Evolutionary conservation across 1,140 invertebrate species (phyloP), one percentile per base, ranked within the genome.

Genomic region (Pseudomyrmex pallidus): DNA sequence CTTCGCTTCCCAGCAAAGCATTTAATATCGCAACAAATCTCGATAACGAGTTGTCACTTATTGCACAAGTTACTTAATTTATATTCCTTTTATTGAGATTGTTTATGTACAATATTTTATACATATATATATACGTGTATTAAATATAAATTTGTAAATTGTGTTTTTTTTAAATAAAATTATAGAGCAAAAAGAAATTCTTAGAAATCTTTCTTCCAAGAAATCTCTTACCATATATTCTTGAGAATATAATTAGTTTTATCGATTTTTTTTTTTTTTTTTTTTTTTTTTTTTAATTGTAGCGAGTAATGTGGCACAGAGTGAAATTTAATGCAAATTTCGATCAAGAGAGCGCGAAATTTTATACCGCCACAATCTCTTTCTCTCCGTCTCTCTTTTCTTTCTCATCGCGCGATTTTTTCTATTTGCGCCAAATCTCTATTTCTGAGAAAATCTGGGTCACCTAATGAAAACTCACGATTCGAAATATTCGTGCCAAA

Each of bases 401-500:
- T 8, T 48, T 25, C 5, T 35, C 20, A 46, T 48, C 46, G 46
- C 15, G 48, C 12, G n/a, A 8, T 68, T 68, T 35, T 35, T 35
- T 35, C 35, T 35, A 35, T 5, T 35, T 35, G 35, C 35, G 35
- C 35, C 35, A 7, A 35, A 35, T 35, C 35, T 78, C 52, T 68
- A 68, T 78, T 78, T 48, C 12, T 78, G 54, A 70, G 15, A 78
- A 9, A 59, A 78, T 78, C 76, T 70, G 4, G 76, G 76, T 78
- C 63, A 25, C 22, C 52, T 46, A 70, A 78, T 12, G 52, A 57
- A 78, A 48, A 59, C 20, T 78, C 52, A 59, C 20, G n/a, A 35
- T 59, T 59, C 35, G 52, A 78, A 68, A 78, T 78, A 86, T 72
- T 74, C 13, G 63, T 80, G 63, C 68, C 74, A 85, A 87, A 87